Conservation (phyloP, 2,888 invertebrate genomes). For the Macropis europaea region DNA sequence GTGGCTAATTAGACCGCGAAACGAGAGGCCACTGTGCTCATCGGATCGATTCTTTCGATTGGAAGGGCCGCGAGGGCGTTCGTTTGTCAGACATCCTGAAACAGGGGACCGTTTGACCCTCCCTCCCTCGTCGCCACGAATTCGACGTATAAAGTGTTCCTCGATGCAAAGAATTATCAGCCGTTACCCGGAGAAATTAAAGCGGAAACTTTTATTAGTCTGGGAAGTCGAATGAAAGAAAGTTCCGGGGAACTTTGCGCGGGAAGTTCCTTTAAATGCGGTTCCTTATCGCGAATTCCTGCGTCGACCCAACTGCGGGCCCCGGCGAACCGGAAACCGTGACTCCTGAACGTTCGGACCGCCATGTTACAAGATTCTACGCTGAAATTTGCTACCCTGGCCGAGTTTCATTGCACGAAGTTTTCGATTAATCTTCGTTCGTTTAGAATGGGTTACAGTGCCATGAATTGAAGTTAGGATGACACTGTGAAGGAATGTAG, state of each 20-base stretch:
- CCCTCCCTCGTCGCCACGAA: neutral
- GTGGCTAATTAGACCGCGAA: conserved; percentile 25
- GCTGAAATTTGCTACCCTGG: neutral
- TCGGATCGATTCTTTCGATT: neutral
- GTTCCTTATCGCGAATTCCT: conserved; percentile 28
- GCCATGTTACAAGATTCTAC: neutral
- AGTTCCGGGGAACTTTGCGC: neutral
- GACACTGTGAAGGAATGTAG: too few relatives aligned
- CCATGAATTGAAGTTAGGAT: too few relatives aligned
- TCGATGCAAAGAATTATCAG: conserved; percentile 23
- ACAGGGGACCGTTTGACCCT: too few relatives aligned
- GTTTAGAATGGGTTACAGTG: too few relatives aligned
- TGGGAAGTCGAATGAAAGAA: conserved; percentile 12
- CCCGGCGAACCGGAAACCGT: neutral
- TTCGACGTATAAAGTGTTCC: neutral
- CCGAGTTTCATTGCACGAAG: neutral
- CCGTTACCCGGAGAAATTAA: conserved; percentile 5
- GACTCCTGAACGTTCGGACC: neutral
- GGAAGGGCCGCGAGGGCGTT: neutral
- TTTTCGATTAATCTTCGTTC: too few relatives aligned
- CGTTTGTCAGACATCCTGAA: neutral
- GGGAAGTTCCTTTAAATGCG: conserved; percentile 18
- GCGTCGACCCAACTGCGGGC: neutral
- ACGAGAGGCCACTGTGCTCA: conserved; percentile 1
- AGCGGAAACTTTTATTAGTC: conserved; percentile 29